A percentile compares a stretch with the other conserved stretches of the same genome.
phyloP scores from a whole-genome alignment of 2,888 invertebrate genomes.

The Chymomyza fuscimana region DNA sequence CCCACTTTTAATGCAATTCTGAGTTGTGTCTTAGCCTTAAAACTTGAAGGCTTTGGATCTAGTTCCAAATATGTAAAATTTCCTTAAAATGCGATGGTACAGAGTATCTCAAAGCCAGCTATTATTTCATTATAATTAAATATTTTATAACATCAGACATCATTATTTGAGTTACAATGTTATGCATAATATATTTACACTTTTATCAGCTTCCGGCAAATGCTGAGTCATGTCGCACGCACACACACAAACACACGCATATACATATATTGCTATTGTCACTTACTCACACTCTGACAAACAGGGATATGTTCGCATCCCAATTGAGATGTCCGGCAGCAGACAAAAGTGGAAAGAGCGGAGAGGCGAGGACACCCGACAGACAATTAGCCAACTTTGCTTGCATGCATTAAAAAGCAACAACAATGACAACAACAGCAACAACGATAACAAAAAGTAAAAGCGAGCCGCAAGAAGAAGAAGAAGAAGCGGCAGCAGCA shows the following conservation, averaged over 20 bases:
- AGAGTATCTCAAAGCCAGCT: too few species aligned
- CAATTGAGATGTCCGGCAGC: neutral
- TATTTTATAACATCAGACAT: too few species aligned
- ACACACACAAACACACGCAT: neutral
- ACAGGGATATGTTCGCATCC: neutral
- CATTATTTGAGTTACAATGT: neutral
- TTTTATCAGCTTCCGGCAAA: neutral
- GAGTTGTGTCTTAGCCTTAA: too few species aligned
- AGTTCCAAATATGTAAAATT: too few species aligned
- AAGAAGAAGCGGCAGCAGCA: neutral
- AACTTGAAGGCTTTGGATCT: too few species aligned
- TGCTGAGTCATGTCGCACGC: neutral
- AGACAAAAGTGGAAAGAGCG: neutral
- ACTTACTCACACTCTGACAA: neutral
- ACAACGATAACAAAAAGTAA: constrained; percentile 3
- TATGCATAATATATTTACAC: neutral
- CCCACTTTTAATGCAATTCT: too few species aligned
- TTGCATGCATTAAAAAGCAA: constrained; percentile 2
- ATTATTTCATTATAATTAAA: too few species aligned
- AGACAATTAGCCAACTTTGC: constrained; percentile 24
- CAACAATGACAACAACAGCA: neutral
- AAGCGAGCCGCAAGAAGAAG: neutral
- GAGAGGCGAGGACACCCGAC: neutral
- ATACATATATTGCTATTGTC: neutral
- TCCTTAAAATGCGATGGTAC: too few species aligned